Base-by-base conservation (phyloP, 2,888 invertebrate genomes). In the Synanthedon formicaeformis region DNA sequence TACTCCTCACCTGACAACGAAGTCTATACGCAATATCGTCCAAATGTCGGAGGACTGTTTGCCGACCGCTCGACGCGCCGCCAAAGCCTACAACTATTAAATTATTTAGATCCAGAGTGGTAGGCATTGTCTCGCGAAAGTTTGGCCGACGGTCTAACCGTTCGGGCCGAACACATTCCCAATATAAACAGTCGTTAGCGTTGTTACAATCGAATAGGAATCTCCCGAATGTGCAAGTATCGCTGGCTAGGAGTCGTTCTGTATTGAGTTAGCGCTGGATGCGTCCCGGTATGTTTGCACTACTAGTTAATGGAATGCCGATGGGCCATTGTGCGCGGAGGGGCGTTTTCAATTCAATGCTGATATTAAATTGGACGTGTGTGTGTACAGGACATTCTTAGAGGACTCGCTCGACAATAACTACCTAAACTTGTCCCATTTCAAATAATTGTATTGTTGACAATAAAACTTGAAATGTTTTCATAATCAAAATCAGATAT, bases 281-380 rank as follows among this genome's bases (percentile, higher is more conserved):
- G 78, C 75, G 76, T 73, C 73, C 72, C 70, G 69, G 59, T 62
- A 61, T 84, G 78, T 85, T 83, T 84, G 78, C 75, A 69, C 72
- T 75, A 66, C 75, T 80, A 77, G 82, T 84, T 83, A 85, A 85
- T 85, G 80, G 85, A 82, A 85, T 79, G 71, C 79, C 80, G 78
- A 80, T 79, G 73, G 81, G 69, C 78, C 67, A 82, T 81, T 82
- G 82, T 79, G 73, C 73, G 69, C 64, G 67, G 64, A 67, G 64
- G 65, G 70, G 73, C 78, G 81, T 77, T 81, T 80, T 77, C 82
- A 75, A 78, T 81, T 79, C 78, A 80, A 72, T 51, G 50, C 63
- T 71, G 69, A 76, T 81, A 81, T 79, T 74, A 80, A 78, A 78
- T 77, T 73, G 71, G 70, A 74, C 73, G 71, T 67, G 66, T 62